Conservation (phyloP, 2,797 vertebrate genomes). For the Onychomys torridus region DNA sequence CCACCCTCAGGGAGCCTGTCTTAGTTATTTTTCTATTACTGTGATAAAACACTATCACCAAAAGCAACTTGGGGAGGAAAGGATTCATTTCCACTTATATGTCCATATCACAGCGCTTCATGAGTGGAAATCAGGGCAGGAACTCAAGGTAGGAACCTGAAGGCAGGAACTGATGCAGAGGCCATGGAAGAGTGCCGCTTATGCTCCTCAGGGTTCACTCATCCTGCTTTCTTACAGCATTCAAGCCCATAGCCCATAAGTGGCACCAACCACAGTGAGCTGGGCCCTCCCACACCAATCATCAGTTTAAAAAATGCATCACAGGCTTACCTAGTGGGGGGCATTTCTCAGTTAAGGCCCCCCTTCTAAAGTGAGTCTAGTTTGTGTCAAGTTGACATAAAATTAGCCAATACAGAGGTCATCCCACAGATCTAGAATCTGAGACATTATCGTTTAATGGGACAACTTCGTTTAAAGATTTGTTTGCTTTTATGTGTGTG, state of each 20-base stretch:
- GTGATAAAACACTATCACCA: background rate
- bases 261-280: background rate
- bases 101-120: background rate
- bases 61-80: background rate
- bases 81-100: background rate
- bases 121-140: background rate
- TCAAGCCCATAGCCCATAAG: background rate
- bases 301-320: background rate
- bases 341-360: background rate
- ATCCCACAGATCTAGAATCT: background rate
- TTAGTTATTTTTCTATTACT: background rate
- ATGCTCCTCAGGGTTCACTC: background rate
- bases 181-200: background rate
- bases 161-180: background rate
- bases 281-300: background rate
- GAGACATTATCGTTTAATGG: background rate
- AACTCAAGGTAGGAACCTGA: background rate
- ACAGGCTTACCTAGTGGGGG: background rate
- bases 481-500: background rate
- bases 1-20: background rate
- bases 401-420: background rate
- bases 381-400: background rate
- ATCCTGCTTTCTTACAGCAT: background rate
- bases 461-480: background rate
- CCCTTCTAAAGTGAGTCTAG: background rate